Conservation (phyloP, 2,888 invertebrate genomes). For the Ptycholaimellus sp. region DNA sequence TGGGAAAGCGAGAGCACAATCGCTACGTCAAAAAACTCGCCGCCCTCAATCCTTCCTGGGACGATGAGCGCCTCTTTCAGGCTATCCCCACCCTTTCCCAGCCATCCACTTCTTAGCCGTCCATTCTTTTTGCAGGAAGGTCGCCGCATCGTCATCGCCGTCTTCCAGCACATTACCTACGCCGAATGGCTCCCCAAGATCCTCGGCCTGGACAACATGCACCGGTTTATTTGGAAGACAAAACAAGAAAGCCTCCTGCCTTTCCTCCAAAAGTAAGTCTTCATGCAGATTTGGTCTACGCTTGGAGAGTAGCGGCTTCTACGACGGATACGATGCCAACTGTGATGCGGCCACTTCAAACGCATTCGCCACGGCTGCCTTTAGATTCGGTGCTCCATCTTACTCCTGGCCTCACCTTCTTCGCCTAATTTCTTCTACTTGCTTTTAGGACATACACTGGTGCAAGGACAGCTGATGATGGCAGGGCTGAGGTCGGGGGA, state of each 20-base stretch:
- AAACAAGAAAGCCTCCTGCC: too few species aligned
- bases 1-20: constrained; percentile 23
- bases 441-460: constrained; percentile 58
- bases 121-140: constrained; percentile 22
- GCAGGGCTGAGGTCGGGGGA: too few species aligned
- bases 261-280: too few species aligned
- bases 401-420: too few species aligned
- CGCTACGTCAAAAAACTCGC: constrained; percentile 13
- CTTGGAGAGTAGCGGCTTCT: too few species aligned
- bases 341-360: constrained; percentile 69
- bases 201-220: too few species aligned
- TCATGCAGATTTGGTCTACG: too few species aligned
- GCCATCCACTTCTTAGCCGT: neutral
- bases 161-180: constrained; percentile 35
- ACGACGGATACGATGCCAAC: constrained; percentile 33
- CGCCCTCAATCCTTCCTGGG: constrained; percentile 23
- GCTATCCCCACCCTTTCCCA: constrained; percentile 5
- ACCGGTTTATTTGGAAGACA: too few species aligned
- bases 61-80: constrained; percentile 26
- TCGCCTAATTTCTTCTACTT: too few species aligned
- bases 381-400: constrained; percentile 69
- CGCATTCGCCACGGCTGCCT: constrained; percentile 70
- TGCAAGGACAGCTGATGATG: too few species aligned
- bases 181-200: constrained; percentile 46
- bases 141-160: constrained; percentile 27